Conservation (phyloP, 2,113 vertebrate species). For the Pseudonaja textilis region DNA sequence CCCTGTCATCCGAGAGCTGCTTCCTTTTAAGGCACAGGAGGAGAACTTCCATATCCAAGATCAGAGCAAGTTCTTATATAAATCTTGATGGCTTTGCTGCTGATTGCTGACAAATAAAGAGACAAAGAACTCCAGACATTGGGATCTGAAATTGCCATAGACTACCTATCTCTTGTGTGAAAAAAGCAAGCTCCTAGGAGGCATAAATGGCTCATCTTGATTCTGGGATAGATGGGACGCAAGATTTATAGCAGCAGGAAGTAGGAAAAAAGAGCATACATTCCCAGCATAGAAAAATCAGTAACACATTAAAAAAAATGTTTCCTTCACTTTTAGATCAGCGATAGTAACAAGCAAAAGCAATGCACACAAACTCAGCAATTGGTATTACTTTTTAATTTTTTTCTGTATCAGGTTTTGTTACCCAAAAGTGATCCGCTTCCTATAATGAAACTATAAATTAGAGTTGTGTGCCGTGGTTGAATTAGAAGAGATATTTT, state of each 20-base stretch:
- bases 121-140: background rate
- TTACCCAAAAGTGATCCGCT: background rate
- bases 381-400: background rate
- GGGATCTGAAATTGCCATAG: conserved; percentile 37
- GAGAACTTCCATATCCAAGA: background rate
- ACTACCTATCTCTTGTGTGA: conserved; percentile 33
- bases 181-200: conserved; percentile 40
- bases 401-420: background rate
- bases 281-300: conserved; percentile 18
- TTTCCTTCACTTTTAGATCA: background rate
- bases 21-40: background rate
- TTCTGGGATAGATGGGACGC: conserved; percentile 25
- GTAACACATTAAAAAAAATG: conserved; percentile 4
- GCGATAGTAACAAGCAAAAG: background rate
- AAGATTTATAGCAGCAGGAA: conserved; percentile 32
- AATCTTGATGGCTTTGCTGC: background rate
- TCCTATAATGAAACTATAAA: background rate
- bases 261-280: background rate
- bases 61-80: background rate
- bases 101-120: rapidly evolving
- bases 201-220: background rate
- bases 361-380: background rate
- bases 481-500: background rate
- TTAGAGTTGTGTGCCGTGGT: background rate
- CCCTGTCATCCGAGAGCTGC: background rate